Evolutionary conservation across 2,797 vertebrate species (phyloP).

Genomic region (Notolepis coatsorum): DNA sequence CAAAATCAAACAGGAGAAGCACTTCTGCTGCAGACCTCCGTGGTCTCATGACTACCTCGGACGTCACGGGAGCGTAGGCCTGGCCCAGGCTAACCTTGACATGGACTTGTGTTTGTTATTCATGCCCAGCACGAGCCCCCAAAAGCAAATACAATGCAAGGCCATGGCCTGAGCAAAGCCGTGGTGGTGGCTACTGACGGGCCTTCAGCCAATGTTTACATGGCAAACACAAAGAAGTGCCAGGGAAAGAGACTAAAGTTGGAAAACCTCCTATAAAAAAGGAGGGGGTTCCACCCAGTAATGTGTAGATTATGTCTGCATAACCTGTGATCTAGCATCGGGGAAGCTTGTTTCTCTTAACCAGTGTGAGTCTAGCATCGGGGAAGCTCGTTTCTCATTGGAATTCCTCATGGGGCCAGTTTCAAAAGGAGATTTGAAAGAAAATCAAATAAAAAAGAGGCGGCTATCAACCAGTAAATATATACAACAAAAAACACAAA

Average conservation of each 20-base stretch:
- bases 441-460: neutral
- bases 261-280: conserved; percentile 25
- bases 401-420: neutral
- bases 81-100: conserved; percentile 46
- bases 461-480: neutral
- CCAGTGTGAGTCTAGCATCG: conserved; percentile 12
- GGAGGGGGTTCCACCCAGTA: conserved; percentile 6
- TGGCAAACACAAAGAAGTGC: conserved; percentile 55
- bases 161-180: conserved; percentile 45
- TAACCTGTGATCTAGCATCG: conserved; percentile 19
- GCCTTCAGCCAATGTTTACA: conserved; percentile 70
- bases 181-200: conserved; percentile 44
- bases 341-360: neutral
- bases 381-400: neutral
- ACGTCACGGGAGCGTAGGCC: conserved; percentile 54
- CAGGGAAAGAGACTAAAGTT: conserved; percentile 19
- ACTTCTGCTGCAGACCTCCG: conserved; percentile 1
- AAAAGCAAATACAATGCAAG: conserved; percentile 67
- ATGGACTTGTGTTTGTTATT: conserved; percentile 47
- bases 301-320: neutral
- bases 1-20: neutral
- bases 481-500: neutral
- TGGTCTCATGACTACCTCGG: conserved; percentile 21
- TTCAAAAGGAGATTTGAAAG: conserved; percentile 3
- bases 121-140: conserved; percentile 43